phyloP scores from a whole-genome alignment of 2,888 invertebrate species.

The Laothoe populi region DNA sequence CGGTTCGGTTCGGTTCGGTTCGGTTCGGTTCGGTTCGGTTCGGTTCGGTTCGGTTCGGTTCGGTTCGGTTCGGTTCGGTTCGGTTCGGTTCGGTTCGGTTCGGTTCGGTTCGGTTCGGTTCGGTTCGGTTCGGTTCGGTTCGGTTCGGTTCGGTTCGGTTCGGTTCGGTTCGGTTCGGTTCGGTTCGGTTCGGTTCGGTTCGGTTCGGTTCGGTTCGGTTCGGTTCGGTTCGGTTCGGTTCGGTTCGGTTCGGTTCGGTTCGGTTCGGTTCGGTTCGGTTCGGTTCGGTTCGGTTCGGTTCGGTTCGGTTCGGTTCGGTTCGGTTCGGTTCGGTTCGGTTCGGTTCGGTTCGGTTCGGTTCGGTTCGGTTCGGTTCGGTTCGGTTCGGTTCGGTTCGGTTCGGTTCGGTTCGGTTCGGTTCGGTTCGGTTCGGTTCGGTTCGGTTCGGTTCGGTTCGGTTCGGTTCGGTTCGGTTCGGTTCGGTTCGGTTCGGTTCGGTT shows the following conservation, averaged over 20 bases:
- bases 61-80: conserved; percentile 35
- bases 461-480: conserved; percentile 31
- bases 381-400: conserved; percentile 34
- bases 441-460: conserved; percentile 31
- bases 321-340: conserved; percentile 34
- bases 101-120: conserved; percentile 35
- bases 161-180: conserved; percentile 37
- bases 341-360: conserved; percentile 34
- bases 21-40: conserved; percentile 28
- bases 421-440: conserved; percentile 31
- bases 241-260: conserved; percentile 34
- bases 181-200: conserved; percentile 34
- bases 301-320: conserved; percentile 35
- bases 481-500: conserved; percentile 31
- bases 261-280: conserved; percentile 36
- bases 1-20: conserved; percentile 31
- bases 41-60: conserved; percentile 37
- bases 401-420: conserved; percentile 31
- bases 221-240: conserved; percentile 35
- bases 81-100: conserved; percentile 36
- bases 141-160: conserved; percentile 37
- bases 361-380: conserved; percentile 37
- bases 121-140: conserved; percentile 34
- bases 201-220: conserved; percentile 36
- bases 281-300: conserved; percentile 35